Evolutionary conservation across 2,888 invertebrate species (phyloP).

Genomic region (Mantis religiosa): DNA sequence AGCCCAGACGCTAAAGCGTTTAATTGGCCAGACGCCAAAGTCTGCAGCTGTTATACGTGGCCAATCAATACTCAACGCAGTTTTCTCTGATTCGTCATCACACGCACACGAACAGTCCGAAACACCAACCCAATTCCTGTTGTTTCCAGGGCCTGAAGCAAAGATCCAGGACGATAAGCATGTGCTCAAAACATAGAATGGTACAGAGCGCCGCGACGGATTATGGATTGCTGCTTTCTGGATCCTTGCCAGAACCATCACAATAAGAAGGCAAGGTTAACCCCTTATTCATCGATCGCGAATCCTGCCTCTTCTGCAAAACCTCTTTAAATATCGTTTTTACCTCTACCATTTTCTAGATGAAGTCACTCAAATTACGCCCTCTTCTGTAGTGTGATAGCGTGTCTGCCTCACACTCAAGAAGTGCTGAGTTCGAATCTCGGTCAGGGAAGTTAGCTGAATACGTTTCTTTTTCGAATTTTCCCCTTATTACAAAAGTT

Average conservation of each 20-base stretch:
- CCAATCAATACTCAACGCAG: background rate
- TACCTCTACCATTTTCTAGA: background rate
- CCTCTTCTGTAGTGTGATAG: too few species aligned
- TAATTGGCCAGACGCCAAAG: background rate
- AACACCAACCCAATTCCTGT: background rate
- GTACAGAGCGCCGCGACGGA: background rate
- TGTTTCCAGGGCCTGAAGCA: background rate
- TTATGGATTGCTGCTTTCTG: background rate
- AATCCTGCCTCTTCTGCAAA: background rate
- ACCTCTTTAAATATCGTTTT: background rate
- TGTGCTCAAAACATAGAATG: background rate
- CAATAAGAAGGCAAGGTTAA: background rate
- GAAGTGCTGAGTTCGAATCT: too few species aligned
- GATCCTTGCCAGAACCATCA: background rate
- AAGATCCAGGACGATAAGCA: background rate
- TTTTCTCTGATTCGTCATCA: background rate
- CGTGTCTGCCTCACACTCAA: too few species aligned
- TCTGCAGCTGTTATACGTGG: background rate
- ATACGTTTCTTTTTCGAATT: too few species aligned
- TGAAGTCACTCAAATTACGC: background rate
- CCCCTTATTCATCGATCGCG: background rate
- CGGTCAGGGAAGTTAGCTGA: too few species aligned
- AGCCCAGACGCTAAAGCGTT: background rate
- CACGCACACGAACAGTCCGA: background rate
- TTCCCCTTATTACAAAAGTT: too few species aligned